A percentile compares a stretch with the other conserved stretches of the same genome.
Conservation (phyloP, 2,113 vertebrate genomes). For the Chamaetylas fuelleborni region DNA sequence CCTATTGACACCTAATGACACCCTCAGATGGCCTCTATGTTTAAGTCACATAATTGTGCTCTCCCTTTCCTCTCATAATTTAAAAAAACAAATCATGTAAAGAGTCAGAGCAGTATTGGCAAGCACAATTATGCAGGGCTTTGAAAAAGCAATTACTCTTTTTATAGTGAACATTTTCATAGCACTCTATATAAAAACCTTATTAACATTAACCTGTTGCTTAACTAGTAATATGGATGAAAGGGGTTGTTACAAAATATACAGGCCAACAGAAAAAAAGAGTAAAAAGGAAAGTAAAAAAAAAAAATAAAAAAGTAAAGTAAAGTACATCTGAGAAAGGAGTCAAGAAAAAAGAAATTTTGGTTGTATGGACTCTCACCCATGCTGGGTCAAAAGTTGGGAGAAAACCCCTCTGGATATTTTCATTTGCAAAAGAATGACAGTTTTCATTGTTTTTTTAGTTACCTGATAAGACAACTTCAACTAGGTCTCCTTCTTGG, state of each 20-base stretch:
- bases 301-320: too few species aligned
- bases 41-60: not conserved
- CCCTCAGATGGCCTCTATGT: not conserved
- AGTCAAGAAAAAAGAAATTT: not conserved
- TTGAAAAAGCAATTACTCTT: not conserved
- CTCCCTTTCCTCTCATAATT: not conserved
- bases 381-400: not conserved
- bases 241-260: not conserved
- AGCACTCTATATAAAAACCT: not conserved
- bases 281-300: not conserved
- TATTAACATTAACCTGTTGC: not conserved
- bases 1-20: not conserved
- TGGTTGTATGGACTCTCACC: not conserved
- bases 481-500: constrained; percentile 87
- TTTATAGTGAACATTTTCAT: not conserved
- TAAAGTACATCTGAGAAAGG: not conserved
- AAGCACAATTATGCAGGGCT: not conserved
- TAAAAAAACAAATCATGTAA: not conserved
- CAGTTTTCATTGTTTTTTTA: not conserved
- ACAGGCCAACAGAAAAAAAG: not conserved
- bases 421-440: not conserved
- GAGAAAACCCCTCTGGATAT: not conserved
- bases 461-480: constrained; percentile 90
- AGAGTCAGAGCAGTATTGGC: not conserved
- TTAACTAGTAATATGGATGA: not conserved